A percentile compares a stretch with the other conserved stretches of the same genome.
phyloP scores from a whole-genome alignment of 2,113 vertebrate genomes.

The Gadus macrocephalus region DNA sequence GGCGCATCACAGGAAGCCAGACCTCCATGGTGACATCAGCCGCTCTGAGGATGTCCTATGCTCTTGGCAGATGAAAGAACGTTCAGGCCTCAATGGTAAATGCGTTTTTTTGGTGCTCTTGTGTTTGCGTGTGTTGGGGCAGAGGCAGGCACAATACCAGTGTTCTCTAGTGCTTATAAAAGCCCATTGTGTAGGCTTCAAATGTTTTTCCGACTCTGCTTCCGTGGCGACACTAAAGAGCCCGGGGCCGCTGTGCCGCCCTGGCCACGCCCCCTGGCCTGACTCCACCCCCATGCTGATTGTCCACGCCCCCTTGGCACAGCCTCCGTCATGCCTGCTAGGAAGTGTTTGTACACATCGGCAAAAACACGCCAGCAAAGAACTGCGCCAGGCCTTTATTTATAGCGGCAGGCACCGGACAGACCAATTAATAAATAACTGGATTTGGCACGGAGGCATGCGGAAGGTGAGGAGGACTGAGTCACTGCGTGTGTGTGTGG shows the following conservation, averaged over 20 bases:
- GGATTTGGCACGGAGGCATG: slow-evolving; percentile 24
- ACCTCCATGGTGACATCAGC: slow-evolving; percentile 28
- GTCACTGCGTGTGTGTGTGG: too few species aligned
- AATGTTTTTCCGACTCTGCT: slow-evolving; percentile 58
- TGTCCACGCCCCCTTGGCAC: too few species aligned
- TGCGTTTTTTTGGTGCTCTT: slow-evolving; percentile 21
- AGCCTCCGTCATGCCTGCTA: too few species aligned
- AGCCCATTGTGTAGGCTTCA: slow-evolving; percentile 57
- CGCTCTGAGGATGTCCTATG: slow-evolving; percentile 15
- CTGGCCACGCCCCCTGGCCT: slow-evolving; percentile 33
- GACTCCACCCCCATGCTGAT: neutral
- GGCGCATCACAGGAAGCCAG: neutral
- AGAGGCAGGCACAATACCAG: slow-evolving; percentile 51
- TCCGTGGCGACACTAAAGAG: slow-evolving; percentile 60
- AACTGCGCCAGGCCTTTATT: slow-evolving; percentile 42
- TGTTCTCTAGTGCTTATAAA: slow-evolving; percentile 57
- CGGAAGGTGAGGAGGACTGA: slow-evolving; percentile 41
- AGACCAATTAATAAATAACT: slow-evolving; percentile 12
- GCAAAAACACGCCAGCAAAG: slow-evolving; percentile 25
- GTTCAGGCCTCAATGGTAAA: slow-evolving; percentile 22
- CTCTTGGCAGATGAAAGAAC: slow-evolving; percentile 40
- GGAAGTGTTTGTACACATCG: neutral
- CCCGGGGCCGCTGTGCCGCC: slow-evolving; percentile 60
- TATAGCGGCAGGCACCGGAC: slow-evolving; percentile 21
- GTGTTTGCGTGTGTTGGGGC: neutral